Percentiles rank a stretch among this genome's conserved stretches.
Conservation (phyloP, 2,113 vertebrate genomes). For the Camelus dromedarius region DNA sequence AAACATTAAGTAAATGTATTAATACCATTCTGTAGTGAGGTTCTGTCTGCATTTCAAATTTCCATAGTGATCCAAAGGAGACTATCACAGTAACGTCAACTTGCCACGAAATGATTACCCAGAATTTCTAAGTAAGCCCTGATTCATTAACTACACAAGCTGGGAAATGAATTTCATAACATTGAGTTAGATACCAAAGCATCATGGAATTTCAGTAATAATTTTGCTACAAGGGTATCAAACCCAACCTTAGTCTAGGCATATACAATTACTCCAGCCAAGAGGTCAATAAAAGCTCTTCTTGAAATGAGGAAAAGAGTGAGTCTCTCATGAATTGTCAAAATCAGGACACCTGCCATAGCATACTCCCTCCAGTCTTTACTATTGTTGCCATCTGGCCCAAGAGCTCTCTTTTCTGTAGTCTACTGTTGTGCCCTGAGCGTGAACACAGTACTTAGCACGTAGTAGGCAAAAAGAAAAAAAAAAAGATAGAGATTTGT, state of each 20-base stretch:
- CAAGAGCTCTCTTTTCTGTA: neutral
- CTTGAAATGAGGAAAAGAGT: neutral
- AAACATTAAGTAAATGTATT: neutral
- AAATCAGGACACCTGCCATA: neutral
- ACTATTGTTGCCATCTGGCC: neutral
- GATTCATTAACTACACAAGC: neutral
- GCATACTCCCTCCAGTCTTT: neutral
- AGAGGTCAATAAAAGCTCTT: neutral
- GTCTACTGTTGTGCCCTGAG: neutral
- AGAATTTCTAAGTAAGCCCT: neutral
- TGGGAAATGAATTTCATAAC: neutral
- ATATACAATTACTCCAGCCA: neutral
- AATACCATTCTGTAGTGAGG: neutral
- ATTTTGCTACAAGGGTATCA: neutral
- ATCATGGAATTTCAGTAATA: neutral
- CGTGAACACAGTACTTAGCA: neutral
- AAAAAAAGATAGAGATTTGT: neutral
- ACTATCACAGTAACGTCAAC: neutral
- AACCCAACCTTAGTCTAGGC: neutral
- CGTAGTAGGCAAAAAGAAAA: neutral
- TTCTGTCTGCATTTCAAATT: constrained; percentile 17
- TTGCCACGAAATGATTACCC: neutral
- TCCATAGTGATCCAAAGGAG: neutral
- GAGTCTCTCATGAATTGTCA: neutral
- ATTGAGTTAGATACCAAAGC: neutral